Conservation (phyloP, 2,797 vertebrate genomes). For the Danio tinwini region DNA sequence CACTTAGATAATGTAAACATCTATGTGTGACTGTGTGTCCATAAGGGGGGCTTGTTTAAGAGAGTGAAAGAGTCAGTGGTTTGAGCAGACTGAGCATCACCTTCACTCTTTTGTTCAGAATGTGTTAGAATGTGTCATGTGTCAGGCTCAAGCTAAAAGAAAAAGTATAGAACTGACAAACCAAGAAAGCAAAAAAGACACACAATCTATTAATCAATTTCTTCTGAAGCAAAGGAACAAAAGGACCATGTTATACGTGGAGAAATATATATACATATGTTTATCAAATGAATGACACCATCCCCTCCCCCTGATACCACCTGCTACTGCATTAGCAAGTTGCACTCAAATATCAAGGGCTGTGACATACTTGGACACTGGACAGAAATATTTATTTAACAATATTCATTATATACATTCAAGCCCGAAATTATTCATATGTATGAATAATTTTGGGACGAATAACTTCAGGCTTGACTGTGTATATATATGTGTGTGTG, state of each 20-base stretch:
- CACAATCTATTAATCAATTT: background rate
- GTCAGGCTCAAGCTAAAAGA: too few relatives aligned
- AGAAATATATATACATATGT: background rate
- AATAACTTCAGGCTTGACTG: too few relatives aligned
- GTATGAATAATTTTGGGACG: too few relatives aligned
- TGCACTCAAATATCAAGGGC: background rate
- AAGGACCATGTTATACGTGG: background rate
- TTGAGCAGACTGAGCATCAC: background rate
- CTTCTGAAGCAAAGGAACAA: background rate
- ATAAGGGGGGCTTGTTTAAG: background rate
- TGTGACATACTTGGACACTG: background rate
- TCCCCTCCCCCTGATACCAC: conserved; percentile 20
- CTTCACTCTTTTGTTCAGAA: background rate
- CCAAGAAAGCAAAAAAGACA: background rate
- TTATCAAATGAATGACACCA: background rate
- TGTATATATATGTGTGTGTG: too few relatives aligned
- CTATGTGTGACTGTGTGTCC: background rate
- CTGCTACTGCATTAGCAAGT: conserved; percentile 19
- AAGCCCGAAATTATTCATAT: too few relatives aligned
- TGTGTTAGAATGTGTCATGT: too few relatives aligned
- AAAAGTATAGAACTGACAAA: background rate
- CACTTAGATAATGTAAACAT: background rate
- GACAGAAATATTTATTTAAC: background rate
- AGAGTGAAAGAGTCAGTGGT: background rate
- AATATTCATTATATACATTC: too few relatives aligned